A percentile compares a stretch with the other conserved stretches of the same genome.
phyloP scores from a whole-genome alignment of 2,113 vertebrate genomes.

The Sebastes fasciatus region DNA sequence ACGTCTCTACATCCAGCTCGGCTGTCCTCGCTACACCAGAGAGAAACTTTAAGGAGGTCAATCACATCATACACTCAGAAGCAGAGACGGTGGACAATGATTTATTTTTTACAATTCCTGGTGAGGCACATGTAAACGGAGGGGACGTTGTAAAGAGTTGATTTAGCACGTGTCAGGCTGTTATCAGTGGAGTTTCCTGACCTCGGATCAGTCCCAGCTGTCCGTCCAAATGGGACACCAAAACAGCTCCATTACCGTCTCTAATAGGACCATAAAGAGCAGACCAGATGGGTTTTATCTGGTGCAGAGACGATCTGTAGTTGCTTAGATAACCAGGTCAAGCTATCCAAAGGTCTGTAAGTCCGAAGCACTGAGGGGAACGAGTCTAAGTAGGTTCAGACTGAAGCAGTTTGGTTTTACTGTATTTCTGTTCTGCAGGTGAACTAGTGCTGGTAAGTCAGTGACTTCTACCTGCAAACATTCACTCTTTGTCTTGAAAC shows the following conservation, averaged over 20 bases:
- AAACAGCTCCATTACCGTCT: background rate
- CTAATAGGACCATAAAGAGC: conserved; percentile 30
- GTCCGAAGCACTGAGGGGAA: conserved; percentile 38
- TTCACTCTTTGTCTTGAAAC: background rate
- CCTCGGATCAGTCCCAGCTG: background rate
- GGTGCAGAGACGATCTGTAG: background rate
- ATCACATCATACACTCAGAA: background rate
- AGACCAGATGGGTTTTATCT: conserved; percentile 13
- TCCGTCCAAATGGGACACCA: background rate
- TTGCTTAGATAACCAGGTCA: background rate
- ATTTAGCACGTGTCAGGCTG: background rate
- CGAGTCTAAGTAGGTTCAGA: background rate
- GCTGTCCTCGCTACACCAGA: background rate
- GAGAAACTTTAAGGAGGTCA: background rate
- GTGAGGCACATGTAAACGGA: background rate
- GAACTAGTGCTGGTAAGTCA: background rate
- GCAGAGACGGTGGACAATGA: background rate
- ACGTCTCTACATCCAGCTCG: background rate
- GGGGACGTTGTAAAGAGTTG: background rate
- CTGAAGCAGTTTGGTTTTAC: background rate
- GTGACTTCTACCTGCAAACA: background rate
- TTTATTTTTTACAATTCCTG: background rate
- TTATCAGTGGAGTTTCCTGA: background rate
- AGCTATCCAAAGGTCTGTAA: conserved; percentile 6
- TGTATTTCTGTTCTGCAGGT: background rate